Evolutionary conservation across 2,113 vertebrate species (phyloP).

Genomic region (Trematocara zebra): DNA sequence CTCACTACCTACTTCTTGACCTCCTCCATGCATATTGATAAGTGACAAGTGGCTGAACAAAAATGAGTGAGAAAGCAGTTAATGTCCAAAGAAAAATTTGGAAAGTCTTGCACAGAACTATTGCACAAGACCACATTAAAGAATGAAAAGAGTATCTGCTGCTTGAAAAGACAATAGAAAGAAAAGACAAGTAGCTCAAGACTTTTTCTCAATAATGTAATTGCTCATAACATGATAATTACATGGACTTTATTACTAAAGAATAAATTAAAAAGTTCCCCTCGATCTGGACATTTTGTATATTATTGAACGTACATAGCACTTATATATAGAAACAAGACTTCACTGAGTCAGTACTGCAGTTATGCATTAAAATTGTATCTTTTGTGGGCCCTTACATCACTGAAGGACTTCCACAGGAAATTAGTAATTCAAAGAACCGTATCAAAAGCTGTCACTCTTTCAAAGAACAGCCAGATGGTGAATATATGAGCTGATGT

Average conservation of each 20-base stretch:
- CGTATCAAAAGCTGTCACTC: slow-evolving; percentile 45
- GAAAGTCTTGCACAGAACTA: not conserved
- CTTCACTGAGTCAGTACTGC: not conserved
- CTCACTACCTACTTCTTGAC: not conserved
- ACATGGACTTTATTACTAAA: not conserved
- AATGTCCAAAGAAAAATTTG: not conserved
- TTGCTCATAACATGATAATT: not conserved
- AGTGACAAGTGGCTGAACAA: not conserved
- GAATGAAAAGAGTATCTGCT: not conserved
- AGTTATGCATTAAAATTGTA: slow-evolving; percentile 10
- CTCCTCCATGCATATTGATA: not conserved
- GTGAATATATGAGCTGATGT: slow-evolving; percentile 30
- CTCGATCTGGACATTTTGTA: not conserved
- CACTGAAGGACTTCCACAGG: slow-evolving; percentile 25
- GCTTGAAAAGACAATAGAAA: not conserved
- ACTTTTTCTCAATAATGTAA: not conserved
- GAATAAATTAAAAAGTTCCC: not conserved
- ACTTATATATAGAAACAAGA: not conserved
- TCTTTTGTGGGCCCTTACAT: slow-evolving; percentile 1
- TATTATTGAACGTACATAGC: not conserved
- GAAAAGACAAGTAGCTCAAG: not conserved
- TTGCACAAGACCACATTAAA: not conserved
- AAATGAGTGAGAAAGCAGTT: not conserved
- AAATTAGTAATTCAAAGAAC: slow-evolving; percentile 53
- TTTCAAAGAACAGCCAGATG: slow-evolving; percentile 57